Evolutionary conservation across 2,888 invertebrate species (phyloP), one percentile per base, ranked within the genome.

Genomic region (Xanthia icteritia): DNA sequence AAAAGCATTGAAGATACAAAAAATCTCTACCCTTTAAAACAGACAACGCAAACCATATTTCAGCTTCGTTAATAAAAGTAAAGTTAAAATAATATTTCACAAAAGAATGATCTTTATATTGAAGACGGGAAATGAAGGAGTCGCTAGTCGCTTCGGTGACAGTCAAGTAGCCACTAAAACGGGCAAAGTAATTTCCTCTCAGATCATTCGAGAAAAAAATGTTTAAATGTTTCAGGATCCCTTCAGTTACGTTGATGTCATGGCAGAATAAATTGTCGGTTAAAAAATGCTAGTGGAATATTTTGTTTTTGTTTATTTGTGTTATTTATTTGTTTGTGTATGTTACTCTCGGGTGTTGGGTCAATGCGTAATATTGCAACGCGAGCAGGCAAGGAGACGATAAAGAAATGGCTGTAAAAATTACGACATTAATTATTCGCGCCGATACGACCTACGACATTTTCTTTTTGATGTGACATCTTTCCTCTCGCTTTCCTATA

Each of bases 151-250:
- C 82, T 77, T 72, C 82, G 81, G 89, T 77, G 87, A 86, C 89
- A 87, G 84, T 87, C 86, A 83, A 82, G 76, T 74, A 81, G 83
- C 87, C 88, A 90, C 90, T 91, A 88, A 91, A 91, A 90, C 83
- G 90, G 86, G 89, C 87, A 86, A 90, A 78, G 91, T 89, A 92
- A 92, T 92, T 92, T 92, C 92, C 92, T 92, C 85, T 82, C 73
- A 79, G 86, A 90, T 87, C 87, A 89, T 90, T 89, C 81, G 68
- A 82, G 82, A 84, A 89, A 88, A 88, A 86, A 77, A 48, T 83
- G 81, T 75, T 87, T 70, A 76, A 83, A 87, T 81, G 83, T 81
- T 82, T 68, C 68, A 76, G 67, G 31, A 75, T 83, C 79, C 81
- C 79, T 76, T 78, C 79, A 77, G 58, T 77, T 61, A 66, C 54